phyloP scores from a whole-genome alignment of 2,888 invertebrate genomes.

The Hecatera dysodea region DNA sequence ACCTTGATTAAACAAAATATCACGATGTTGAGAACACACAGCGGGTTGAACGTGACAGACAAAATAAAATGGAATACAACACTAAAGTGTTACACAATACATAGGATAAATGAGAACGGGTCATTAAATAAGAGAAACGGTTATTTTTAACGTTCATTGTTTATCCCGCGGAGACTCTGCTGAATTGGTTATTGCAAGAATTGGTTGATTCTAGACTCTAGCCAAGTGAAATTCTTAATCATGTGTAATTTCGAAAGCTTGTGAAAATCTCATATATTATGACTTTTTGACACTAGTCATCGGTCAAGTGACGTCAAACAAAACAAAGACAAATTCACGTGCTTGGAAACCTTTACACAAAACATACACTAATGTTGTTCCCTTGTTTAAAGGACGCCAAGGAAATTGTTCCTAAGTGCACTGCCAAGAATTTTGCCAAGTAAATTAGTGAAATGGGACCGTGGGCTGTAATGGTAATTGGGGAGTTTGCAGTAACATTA shows the following conservation, averaged over 20 bases:
- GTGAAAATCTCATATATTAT: too few relatives aligned
- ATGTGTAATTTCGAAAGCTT: too few relatives aligned
- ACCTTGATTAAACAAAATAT: slow-evolving; percentile 57
- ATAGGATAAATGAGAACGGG: not conserved
- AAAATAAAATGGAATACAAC: slow-evolving; percentile 27
- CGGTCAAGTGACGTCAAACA: too few relatives aligned
- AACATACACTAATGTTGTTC: slow-evolving; percentile 35
- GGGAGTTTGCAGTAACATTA: slow-evolving; percentile 43
- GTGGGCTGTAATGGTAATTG: slow-evolving; percentile 40
- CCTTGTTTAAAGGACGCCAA: slow-evolving; percentile 26
- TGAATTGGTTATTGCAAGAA: too few relatives aligned
- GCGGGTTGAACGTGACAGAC: slow-evolving; percentile 41
- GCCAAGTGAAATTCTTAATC: too few relatives aligned
- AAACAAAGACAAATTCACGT: too few relatives aligned
- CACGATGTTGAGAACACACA: slow-evolving; percentile 49
- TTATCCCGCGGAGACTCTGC: too few relatives aligned
- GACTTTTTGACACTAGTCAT: too few relatives aligned
- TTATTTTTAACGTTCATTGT: not conserved
- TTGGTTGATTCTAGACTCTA: too few relatives aligned
- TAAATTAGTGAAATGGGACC: slow-evolving; percentile 41
- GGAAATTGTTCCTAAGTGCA: slow-evolving; percentile 40
- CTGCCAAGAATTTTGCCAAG: slow-evolving; percentile 44
- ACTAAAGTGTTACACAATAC: slow-evolving; percentile 19
- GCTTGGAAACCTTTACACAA: not conserved
- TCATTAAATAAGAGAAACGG: not conserved